Percentiles rank a stretch among this genome's conserved stretches.
phyloP scores from a whole-genome alignment of 2,888 invertebrate species.

The Venustoraphidia nigricollis region DNA sequence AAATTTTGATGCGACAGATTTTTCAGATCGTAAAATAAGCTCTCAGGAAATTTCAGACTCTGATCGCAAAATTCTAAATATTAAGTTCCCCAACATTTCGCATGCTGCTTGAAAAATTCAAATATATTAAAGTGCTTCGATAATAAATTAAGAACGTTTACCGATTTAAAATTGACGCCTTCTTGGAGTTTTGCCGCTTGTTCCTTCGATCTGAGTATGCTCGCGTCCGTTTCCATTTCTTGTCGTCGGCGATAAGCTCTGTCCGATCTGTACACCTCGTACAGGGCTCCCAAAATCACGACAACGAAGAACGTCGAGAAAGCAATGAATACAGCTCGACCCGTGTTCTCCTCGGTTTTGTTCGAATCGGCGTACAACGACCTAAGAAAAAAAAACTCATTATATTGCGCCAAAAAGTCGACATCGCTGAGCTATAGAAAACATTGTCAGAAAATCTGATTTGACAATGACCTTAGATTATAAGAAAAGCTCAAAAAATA shows the following conservation, averaged over 20 bases:
- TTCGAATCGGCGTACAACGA: conserved; percentile 58
- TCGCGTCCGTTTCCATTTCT: conserved; percentile 62
- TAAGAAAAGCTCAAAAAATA: no score
- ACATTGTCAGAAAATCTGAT: no score
- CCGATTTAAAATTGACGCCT: conserved; percentile 32
- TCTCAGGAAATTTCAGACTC: no score
- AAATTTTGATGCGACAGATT: no score
- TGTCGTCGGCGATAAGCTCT: conserved; percentile 54
- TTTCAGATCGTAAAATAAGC: no score
- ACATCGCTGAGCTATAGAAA: no score
- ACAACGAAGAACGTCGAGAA: conserved; percentile 59
- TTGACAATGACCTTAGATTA: no score
- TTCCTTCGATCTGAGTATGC: conserved; percentile 56
- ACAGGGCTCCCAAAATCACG: conserved; percentile 47
- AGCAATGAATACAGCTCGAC: conserved; percentile 63
- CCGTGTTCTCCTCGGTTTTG: conserved; percentile 62
- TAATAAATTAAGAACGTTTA: conserved; percentile 18
- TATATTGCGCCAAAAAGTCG: no score
- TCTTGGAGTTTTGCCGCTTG: conserved; percentile 54
- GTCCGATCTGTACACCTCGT: conserved; percentile 63
- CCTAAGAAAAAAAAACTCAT: conserved; percentile 1
- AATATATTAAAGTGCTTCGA: no score
- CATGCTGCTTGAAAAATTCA: no score
- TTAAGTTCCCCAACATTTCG: no score
- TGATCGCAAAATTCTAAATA: no score